These are phyloP conservation scores for Eurois occulta DNA, from an alignment of 2,888 invertebrate genomes.

Conservation along the genomic window DNA sequence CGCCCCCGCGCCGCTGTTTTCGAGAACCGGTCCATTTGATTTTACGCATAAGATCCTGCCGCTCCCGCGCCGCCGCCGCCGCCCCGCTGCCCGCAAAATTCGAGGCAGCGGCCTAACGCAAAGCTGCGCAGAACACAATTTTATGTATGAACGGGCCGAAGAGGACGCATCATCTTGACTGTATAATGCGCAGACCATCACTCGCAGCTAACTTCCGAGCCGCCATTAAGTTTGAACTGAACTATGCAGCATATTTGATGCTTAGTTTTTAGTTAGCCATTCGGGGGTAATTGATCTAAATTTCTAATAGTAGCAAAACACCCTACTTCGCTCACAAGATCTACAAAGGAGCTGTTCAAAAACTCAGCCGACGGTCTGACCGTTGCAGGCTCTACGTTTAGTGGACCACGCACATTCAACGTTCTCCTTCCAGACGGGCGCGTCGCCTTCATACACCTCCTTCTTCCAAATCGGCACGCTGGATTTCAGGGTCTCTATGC, in stretches of 20 bases:
- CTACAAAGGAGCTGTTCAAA: slow-evolving; percentile 1
- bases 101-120: too few relatives aligned
- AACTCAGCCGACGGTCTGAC: slow-evolving; percentile 67
- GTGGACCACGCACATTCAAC: slow-evolving; percentile 95
- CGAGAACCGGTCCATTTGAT: too few relatives aligned
- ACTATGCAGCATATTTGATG: neutral
- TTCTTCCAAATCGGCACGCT: slow-evolving; percentile 99
- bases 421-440: slow-evolving; percentile 95
- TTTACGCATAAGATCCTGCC: too few relatives aligned
- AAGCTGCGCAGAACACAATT: neutral
- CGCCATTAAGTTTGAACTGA: neutral
- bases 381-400: slow-evolving; percentile 76
- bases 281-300: neutral
- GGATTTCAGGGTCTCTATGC: slow-evolving; percentile 96
- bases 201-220: neutral
- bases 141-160: neutral
- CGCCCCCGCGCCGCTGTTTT: too few relatives aligned
- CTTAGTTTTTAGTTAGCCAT: neutral
- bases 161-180: neutral
- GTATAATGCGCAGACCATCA: neutral
- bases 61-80: too few relatives aligned
- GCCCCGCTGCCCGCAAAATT: too few relatives aligned
- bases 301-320: neutral
- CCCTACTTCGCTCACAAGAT: neutral
- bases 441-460: slow-evolving; percentile 94